Conservation (phyloP, 37 sponge, comb jelly and placozoan genomes). For the Chondrosia reniformis region DNA sequence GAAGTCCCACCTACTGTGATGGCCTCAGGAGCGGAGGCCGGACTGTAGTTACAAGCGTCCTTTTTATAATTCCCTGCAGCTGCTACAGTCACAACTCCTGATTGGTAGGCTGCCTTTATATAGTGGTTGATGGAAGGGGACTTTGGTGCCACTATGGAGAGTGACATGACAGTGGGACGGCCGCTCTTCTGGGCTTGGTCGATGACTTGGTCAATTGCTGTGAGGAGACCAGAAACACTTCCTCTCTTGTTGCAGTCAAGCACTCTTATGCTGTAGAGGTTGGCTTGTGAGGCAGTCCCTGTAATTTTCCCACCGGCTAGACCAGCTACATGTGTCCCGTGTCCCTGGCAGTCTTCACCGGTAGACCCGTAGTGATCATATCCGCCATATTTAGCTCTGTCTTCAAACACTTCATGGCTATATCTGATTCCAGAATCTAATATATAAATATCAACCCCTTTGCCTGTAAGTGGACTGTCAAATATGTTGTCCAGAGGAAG, state of each 20-base stretch:
- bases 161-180: slow-evolving; percentile 50
- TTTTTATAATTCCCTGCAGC: slow-evolving; percentile 56
- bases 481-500: slow-evolving; percentile 8
- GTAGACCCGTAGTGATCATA: slow-evolving; percentile 17
- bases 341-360: slow-evolving; percentile 64
- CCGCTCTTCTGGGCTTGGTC: neutral
- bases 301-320: slow-evolving; percentile 46
- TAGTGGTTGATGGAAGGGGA: slow-evolving; percentile 31
- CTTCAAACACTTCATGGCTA: slow-evolving; percentile 23
- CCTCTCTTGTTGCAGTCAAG: slow-evolving; percentile 52
- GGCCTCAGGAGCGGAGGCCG: slow-evolving; percentile 40
- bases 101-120: slow-evolving; percentile 13
- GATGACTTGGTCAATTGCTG: slow-evolving; percentile 42
- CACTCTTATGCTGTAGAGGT: slow-evolving; percentile 52
- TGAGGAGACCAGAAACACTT: slow-evolving; percentile 31
- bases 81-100: slow-evolving; percentile 45
- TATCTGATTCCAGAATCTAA: slow-evolving; percentile 33
- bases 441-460: slow-evolving; percentile 22
- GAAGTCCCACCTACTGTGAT: slow-evolving; percentile 63
- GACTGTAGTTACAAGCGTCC: slow-evolving; percentile 52
- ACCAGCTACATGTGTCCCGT: slow-evolving; percentile 74
- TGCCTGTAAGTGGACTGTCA: slow-evolving; percentile 14
- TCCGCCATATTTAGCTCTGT: slow-evolving; percentile 20
- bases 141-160: slow-evolving; percentile 40
- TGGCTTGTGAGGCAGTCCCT: slow-evolving; percentile 46